These are phyloP conservation scores for Odocoileus hemionus DNA, from an alignment of 2,113 vertebrate genomes.

Conservation along the genomic window DNA sequence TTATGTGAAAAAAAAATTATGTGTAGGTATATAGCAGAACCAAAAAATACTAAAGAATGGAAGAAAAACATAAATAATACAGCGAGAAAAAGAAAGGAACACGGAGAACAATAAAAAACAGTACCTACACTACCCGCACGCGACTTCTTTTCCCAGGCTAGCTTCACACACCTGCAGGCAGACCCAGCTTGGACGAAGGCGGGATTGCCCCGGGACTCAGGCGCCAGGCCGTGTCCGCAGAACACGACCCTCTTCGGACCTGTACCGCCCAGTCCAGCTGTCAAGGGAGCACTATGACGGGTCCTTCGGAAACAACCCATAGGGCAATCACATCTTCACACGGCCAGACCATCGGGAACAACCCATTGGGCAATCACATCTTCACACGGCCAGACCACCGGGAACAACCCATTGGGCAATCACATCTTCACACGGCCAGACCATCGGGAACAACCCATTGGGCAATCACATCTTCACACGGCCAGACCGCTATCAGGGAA, in stretches of 20 bases:
- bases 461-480: neutral
- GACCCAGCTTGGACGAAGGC: neutral
- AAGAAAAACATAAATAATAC: neutral
- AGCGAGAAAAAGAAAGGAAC: neutral
- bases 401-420: neutral
- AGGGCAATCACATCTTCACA: neutral
- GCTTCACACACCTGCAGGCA: neutral
- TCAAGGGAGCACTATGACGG: neutral
- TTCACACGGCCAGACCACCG: neutral
- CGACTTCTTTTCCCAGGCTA: neutral
- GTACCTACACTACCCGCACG: accelerated
- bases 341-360: neutral
- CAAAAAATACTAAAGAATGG: neutral
- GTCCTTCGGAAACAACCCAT: neutral
- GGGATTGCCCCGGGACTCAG: neutral
- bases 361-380: neutral
- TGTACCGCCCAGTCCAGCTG: neutral
- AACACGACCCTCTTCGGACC: neutral
- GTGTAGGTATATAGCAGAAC: neutral
- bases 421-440: neutral
- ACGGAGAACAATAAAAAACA: neutral
- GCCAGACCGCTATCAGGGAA: neutral
- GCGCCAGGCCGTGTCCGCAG: neutral
- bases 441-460: neutral
- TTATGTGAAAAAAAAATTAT: neutral